phyloP scores from a whole-genome alignment of 1,140 invertebrate genomes.

The Scaptomyza graminum region DNA sequence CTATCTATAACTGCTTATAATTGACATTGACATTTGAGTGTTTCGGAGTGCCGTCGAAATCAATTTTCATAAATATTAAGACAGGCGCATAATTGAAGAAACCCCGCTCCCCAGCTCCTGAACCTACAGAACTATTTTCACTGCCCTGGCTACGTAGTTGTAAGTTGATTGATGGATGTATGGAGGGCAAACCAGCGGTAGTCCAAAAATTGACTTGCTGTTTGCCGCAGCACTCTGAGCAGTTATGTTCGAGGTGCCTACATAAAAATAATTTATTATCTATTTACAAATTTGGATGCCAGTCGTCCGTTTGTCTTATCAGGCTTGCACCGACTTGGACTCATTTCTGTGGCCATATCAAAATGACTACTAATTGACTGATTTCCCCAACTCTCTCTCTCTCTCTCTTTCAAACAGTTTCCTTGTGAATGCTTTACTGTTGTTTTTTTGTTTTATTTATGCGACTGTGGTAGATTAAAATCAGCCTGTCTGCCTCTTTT shows the following conservation, averaged over 20 bases:
- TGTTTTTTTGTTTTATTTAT: constrained; percentile 75
- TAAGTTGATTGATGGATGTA: constrained; percentile 70
- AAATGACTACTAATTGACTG: constrained; percentile 79
- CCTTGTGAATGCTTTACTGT: constrained; percentile 41
- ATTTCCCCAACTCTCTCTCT: constrained; percentile 37
- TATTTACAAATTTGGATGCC: constrained; percentile 63
- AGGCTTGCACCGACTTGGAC: neutral
- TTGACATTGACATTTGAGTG: constrained; percentile 75
- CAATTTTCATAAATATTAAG: constrained; percentile 82
- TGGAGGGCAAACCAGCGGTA: constrained; percentile 41
- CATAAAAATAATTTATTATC: constrained; percentile 65
- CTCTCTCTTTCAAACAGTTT: constrained; percentile 3
- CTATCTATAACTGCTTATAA: constrained; percentile 56
- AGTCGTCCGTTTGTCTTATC: constrained; percentile 35
- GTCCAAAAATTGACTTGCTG: constrained; percentile 38
- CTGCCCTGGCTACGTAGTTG: constrained; percentile 46
- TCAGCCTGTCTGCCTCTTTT: constrained; percentile 33
- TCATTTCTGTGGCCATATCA: constrained; percentile 45
- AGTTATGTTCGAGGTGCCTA: constrained; percentile 12
- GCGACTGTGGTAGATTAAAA: constrained; percentile 66
- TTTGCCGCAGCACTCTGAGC: neutral
- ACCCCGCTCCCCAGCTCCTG: constrained; percentile 14
- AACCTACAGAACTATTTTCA: constrained; percentile 53
- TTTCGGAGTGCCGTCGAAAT: constrained; percentile 57
- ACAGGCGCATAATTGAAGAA: constrained; percentile 78